Base-by-base conservation (phyloP, 2,888 invertebrate genomes). In the Pyrocoelia pectoralis region DNA sequence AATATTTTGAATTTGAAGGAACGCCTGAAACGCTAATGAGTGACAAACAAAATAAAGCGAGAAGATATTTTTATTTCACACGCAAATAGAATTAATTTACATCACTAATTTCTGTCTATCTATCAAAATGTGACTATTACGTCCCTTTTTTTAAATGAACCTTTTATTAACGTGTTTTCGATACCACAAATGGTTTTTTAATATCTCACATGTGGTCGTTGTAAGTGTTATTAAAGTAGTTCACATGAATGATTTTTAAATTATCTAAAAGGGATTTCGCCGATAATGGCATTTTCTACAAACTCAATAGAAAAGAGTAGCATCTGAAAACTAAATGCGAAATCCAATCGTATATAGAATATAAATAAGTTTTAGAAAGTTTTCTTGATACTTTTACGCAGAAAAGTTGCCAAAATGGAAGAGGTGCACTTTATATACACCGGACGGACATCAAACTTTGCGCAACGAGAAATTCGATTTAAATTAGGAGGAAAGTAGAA, bases 241-340 rank as follows among this genome's bases (percentile, higher is more conserved):
- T 46, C 17, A n/a, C 15, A 9, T 17, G 46, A 46, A 46, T 46
- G 46, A 46, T 46, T 46, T 18, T 33, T 17, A 46, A 46, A 46
- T 46, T 46, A 46, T 46, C 46, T 46, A 46, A 46, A 46, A 46
- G 15, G 46, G 46, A 46, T 46, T 46, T 46, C 46, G 15, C 2
- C 46, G 12, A 46, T 46, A 46, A 46, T 46, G 46, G 46, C 8
- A 46, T 46, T 46, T 46, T 46, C 46, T 3, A 15, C 46, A 46
- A 46, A 46, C 46, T 46, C 46, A 46, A 46, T 46, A 46, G 46
- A 46, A 46, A 17, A 17, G 46, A 46, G n/a, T 46, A 46, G 46
- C 46, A 46, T 46, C 46, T 46, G 46, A 46, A 18, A 46, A 46
- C 46, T 14, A 46, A 46, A 46, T 46, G 46, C n/a, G 46, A 46